A percentile compares a stretch with the other conserved stretches of the same genome.
Conservation (phyloP, 2,113 vertebrate genomes). For the Mixornis gularis region DNA sequence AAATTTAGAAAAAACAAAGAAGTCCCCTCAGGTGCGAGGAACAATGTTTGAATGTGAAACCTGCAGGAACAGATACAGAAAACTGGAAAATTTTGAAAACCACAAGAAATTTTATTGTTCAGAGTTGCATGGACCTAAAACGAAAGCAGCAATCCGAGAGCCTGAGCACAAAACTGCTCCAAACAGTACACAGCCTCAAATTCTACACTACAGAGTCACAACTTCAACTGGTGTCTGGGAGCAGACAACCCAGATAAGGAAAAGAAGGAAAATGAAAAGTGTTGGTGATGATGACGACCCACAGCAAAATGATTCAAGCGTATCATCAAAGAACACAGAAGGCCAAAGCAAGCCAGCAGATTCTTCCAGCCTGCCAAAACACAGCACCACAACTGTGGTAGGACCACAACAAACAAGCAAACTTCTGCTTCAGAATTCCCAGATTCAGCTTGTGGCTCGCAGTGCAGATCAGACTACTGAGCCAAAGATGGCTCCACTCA, state of each 20-base stretch:
- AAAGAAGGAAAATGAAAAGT: constrained; percentile 97
- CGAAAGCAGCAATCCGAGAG: constrained; percentile 81
- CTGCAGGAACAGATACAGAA: constrained; percentile 92
- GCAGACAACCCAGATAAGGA: constrained; percentile 87
- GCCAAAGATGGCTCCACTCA: constrained; percentile 71
- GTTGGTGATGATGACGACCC: constrained; percentile 95
- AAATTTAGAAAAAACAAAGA: constrained; percentile 82
- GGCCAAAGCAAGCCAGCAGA: constrained; percentile 63
- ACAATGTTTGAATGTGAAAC: constrained; percentile 98
- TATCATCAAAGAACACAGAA: constrained; percentile 76
- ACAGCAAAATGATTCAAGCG: constrained; percentile 78
- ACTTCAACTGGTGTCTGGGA: constrained; percentile 77
- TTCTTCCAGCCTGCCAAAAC: constrained; percentile 60
- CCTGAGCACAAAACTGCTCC: constrained; percentile 78
- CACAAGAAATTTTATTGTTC: constrained; percentile 99
- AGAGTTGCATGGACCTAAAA: constrained; percentile 95
- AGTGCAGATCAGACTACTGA: constrained; percentile 70
- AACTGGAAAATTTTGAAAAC: constrained; percentile 96
- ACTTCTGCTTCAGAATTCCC: constrained; percentile 71
- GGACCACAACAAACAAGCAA: constrained; percentile 70
- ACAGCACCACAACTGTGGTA: constrained; percentile 6
- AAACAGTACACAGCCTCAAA: constrained; percentile 70
- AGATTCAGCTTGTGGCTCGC: constrained; percentile 79
- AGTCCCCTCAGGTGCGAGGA: constrained; percentile 86
- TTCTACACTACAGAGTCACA: constrained; percentile 78